Evolutionary conservation across 2,113 vertebrate species (phyloP), one percentile per base, ranked within the genome.

Genomic region (Hippoglossus stenolepis): DNA sequence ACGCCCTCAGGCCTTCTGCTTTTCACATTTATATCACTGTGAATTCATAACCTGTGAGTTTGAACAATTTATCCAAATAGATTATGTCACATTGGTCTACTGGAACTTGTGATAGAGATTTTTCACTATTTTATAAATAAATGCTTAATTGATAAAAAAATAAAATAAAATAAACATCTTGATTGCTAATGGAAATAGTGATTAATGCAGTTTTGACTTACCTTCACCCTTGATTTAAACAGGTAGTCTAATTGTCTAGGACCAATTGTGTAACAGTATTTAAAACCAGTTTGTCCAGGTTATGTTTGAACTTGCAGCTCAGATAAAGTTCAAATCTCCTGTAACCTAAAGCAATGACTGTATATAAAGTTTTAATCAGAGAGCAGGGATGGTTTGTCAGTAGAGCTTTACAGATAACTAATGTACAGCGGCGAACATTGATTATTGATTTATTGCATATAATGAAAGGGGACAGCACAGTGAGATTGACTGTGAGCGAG

Each of bases 401-500:
- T 5, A 18, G 23, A 60, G 24, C 20, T 70, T 58, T 20, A 26
- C 10, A 23, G 63, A 21, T 38, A 38, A 31, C 31, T 31, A 31
- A 38, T 51, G 43, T 45, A 18, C 17, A 75, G 11, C 63, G 13
- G n/a, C 12, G 49, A 54, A n/a, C 18, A 54, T 21, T 20, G 20
- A n/a, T 54, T 54, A 54, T 54, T 54, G 2, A 54, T n/a, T 64
- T 38, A 28, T 51, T 26, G 38, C 2, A n/a, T 11, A 40, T 45
- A 65, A 24, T 67, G 57, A 77, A 65, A 68, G 43, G 61, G 57
- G 21, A 40, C 47, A 35, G 79, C 51, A 35, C 58, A 4, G 40
- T 54, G 40, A 83, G 71, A 63, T 6, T 66, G 43, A 70, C 74
- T 65, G 31, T 40, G 17, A 57, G 14, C 31, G 10, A 40, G 54